Evolutionary conservation across 2,888 invertebrate species (phyloP), one percentile per base, ranked within the genome.

Genomic region (Lobophora halterata): DNA sequence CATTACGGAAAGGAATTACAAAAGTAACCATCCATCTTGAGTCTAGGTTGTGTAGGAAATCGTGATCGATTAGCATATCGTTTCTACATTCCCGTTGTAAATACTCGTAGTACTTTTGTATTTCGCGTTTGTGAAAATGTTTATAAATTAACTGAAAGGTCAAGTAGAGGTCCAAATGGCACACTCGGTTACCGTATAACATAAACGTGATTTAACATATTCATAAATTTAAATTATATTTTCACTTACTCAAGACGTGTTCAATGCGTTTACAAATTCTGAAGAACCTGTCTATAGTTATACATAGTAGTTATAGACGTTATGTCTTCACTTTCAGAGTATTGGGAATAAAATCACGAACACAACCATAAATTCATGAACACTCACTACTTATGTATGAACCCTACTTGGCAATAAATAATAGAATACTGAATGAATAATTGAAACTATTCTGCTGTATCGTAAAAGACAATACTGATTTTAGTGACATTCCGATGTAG

Each of bases 1-100:
- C n/a, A n/a, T 51, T 59, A 47, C 34, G 52, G 60, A 60, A 65
- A 69, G 59, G 52, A 62, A 65, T 69, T 58, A 64, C 37, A 50
- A 34, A 54, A 50, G 58, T 55, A 49, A 58, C 52, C 47, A 45
- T 57, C 25, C 37, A 50, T 32, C 46, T 26, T 6, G 32, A 32
- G 50, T 51, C 44, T 20, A 30, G 33, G 28, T 34, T 48, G 32
- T 32, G 5, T 17, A 6, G 17, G n/a, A n/a, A 17, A 5, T 17
- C 17, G 17, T 17, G 17, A 17, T 17, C n/a, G n/a, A n/a, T n/a
- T 17, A 17, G 17, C 17, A 17, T 17, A 17, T n/a, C 17, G 6
- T 5, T 17, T 17, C n/a, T 5, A 17, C 17, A 17, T 17, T 6
- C 17, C 17, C 5, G n/a, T n/a, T 12, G 11, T 26, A 13, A 7